These are phyloP conservation scores for Brenthis daphne DNA, from an alignment of 2,888 invertebrate genomes.

Conservation along the genomic window DNA sequence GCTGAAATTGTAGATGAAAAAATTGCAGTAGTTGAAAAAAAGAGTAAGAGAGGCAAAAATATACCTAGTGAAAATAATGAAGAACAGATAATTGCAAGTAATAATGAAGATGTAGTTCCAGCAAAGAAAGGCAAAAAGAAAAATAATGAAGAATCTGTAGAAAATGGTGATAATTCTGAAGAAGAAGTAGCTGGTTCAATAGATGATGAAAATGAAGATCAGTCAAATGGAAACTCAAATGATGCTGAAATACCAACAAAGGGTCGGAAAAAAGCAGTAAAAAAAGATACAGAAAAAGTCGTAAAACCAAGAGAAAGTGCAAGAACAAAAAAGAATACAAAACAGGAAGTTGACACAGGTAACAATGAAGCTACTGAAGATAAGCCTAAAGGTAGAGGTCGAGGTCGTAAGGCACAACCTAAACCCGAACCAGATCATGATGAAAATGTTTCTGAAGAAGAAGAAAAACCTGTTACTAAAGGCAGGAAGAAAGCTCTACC, in stretches of 20 bases:
- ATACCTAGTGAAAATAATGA: conserved; percentile 46
- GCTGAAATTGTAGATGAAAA: conserved; percentile 51
- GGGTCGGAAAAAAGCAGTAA: conserved; percentile 64
- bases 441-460: conserved; percentile 53
- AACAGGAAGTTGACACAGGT: conserved; percentile 51
- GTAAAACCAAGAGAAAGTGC: conserved; percentile 53
- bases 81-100: conserved; percentile 48
- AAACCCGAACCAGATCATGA: conserved; percentile 53
- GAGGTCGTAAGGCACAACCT: conserved; percentile 59
- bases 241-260: conserved; percentile 47
- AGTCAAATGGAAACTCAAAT: conserved; percentile 58
- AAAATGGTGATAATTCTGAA: conserved; percentile 59
- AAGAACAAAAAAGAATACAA: conserved; percentile 57
- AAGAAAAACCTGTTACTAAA: conserved; percentile 51
- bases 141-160: conserved; percentile 50
- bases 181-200: conserved; percentile 49
- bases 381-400: conserved; percentile 62
- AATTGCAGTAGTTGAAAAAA: conserved; percentile 44
- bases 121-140: conserved; percentile 69
- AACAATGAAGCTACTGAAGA: conserved; percentile 50
- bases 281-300: conserved; percentile 59
- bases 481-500: conserved; percentile 44
- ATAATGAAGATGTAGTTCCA: conserved; percentile 54
- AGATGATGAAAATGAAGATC: conserved; percentile 55
- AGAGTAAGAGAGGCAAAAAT: conserved; percentile 62